A percentile compares a stretch with the other conserved stretches of the same genome.
phyloP scores from a whole-genome alignment of 2,888 invertebrate genomes.

The Stenoptilia bipunctidactyla region DNA sequence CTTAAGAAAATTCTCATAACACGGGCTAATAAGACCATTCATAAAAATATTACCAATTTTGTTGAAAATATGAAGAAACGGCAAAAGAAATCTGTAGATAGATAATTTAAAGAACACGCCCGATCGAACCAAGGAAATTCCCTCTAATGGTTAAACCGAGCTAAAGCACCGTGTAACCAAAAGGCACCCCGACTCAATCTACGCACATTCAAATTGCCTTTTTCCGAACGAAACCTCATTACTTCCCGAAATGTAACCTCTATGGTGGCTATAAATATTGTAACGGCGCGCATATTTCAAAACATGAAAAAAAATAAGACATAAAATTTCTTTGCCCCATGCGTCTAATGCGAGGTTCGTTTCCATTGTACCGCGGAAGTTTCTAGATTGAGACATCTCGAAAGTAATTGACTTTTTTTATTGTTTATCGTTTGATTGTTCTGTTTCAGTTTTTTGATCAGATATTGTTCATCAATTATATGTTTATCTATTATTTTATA shows the following conservation, averaged over 20 bases:
- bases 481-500: no score
- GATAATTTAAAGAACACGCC: slow-evolving; percentile 1
- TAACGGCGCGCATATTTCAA: slow-evolving; percentile 70
- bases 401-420: no score
- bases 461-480: no score
- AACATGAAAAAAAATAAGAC: slow-evolving; percentile 67
- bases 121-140: slow-evolving; percentile 11
- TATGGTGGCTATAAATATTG: slow-evolving; percentile 67
- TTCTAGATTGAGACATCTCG: no score
- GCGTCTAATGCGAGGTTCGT: slow-evolving; percentile 51
- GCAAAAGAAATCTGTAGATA: no score
- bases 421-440: no score
- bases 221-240: slow-evolving; percentile 68
- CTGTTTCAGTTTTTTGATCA: no score
- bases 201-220: slow-evolving; percentile 68
- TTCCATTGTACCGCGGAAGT: no score
- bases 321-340: slow-evolving; percentile 62
- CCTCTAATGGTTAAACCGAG: neutral
- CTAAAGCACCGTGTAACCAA: slow-evolving; percentile 31
- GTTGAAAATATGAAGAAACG: no score
- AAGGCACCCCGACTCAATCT: slow-evolving; percentile 59
- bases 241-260: slow-evolving; percentile 69
- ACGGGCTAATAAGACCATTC: no score
- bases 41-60: no score
- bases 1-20: no score